phyloP scores from a whole-genome alignment of 2,113 vertebrate genomes.

The Toxostoma redivivum region DNA sequence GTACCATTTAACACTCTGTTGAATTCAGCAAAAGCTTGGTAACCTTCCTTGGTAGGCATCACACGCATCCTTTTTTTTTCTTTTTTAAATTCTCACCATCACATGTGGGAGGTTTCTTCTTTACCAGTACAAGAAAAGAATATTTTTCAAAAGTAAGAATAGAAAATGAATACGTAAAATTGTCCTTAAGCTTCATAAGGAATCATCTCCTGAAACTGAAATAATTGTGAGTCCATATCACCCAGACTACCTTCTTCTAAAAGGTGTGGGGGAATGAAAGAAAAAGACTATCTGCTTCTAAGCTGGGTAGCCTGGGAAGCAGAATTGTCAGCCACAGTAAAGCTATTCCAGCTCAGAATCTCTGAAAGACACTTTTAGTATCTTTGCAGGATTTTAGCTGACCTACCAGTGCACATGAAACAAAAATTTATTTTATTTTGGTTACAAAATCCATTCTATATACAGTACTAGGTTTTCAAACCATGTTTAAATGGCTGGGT shows the following conservation, averaged over 20 bases:
- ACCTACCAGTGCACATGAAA: neutral
- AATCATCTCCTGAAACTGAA: neutral
- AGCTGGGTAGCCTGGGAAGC: neutral
- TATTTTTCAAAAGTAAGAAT: conserved; percentile 8
- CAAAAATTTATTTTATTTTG: neutral
- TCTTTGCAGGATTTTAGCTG: neutral
- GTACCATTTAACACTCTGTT: neutral
- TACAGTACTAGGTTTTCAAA: neutral
- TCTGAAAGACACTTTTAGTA: neutral
- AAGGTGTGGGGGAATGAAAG: neutral
- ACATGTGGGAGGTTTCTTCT: neutral
- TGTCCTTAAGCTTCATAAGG: neutral
- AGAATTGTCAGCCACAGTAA: neutral
- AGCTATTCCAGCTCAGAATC: neutral
- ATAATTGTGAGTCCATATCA: neutral
- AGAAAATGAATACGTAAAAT: conserved; percentile 1
- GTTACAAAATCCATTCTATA: neutral
- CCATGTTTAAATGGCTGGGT: neutral
- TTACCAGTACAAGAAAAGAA: neutral
- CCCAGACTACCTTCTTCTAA: neutral
- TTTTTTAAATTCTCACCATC: neutral
- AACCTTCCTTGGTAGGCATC: neutral
- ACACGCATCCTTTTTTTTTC: neutral
- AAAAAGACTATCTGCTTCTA: neutral
- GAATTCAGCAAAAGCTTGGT: neutral